Conservation (phyloP, 2,888 invertebrate species). For the Sipha maydis region DNA sequence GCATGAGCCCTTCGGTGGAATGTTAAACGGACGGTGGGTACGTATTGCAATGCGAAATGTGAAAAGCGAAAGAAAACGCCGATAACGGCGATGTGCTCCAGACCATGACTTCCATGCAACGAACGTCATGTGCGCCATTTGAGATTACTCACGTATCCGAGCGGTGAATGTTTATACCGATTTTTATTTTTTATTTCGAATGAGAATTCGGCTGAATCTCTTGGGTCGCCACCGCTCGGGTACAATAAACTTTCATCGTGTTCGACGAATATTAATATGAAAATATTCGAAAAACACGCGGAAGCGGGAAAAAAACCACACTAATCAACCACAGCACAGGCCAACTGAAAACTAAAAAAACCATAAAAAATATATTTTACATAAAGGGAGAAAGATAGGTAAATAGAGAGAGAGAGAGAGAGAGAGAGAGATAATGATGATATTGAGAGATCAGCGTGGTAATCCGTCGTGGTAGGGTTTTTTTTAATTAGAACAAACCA, state of each 20-base stretch:
- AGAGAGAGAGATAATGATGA: no score
- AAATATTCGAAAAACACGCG: background rate
- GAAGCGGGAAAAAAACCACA: background rate
- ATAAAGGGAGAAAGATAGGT: background rate
- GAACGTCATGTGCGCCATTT: background rate
- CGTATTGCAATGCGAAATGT: no score
- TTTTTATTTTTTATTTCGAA: background rate
- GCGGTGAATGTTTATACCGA: background rate
- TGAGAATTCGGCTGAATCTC: background rate
- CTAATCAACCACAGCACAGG: background rate
- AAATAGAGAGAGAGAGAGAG: background rate
- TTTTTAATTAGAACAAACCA: constrained; percentile 49
- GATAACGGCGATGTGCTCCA: no score
- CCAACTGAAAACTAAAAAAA: background rate
- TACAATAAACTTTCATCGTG: background rate
- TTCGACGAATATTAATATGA: background rate
- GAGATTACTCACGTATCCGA: background rate
- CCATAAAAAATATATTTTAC: background rate
- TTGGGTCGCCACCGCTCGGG: background rate
- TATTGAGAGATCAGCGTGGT: background rate
- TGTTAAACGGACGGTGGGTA: background rate
- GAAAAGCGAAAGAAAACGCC: no score
- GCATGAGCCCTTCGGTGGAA: background rate
- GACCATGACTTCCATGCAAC: no score
- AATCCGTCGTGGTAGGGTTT: background rate